Evolutionary conservation across 2,113 vertebrate species (phyloP).

Genomic region (Asarcornis scutulata): DNA sequence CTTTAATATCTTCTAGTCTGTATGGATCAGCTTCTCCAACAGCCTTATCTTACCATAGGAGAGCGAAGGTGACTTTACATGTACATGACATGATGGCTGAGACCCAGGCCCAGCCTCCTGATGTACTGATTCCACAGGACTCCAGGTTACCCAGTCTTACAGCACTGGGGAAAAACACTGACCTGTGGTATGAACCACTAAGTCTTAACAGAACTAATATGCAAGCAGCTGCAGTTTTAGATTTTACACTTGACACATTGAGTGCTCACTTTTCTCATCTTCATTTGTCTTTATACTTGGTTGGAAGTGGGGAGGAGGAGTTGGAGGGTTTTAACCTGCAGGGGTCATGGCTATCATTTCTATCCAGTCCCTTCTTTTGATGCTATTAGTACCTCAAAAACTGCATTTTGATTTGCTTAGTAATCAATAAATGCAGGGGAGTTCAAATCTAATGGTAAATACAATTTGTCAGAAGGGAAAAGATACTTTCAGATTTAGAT

Average conservation of each 20-base stretch:
- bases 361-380: background rate
- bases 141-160: background rate
- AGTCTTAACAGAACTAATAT: background rate
- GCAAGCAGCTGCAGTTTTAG: background rate
- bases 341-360: background rate
- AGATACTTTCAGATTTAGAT: background rate
- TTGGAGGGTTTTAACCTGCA: background rate
- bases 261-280: background rate
- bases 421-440: background rate
- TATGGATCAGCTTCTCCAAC: background rate
- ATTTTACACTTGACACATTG: background rate
- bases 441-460: background rate
- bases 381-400: background rate
- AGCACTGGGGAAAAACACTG: background rate
- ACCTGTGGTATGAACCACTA: background rate
- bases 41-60: background rate
- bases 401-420: background rate
- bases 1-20: background rate
- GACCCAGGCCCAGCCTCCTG: background rate
- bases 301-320: background rate
- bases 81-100: background rate
- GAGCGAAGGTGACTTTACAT: background rate
- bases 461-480: background rate
- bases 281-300: background rate
- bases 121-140: background rate